These are phyloP conservation scores for Melipona bicolor DNA, from an alignment of 2,888 invertebrate genomes.

Conservation along the genomic window DNA sequence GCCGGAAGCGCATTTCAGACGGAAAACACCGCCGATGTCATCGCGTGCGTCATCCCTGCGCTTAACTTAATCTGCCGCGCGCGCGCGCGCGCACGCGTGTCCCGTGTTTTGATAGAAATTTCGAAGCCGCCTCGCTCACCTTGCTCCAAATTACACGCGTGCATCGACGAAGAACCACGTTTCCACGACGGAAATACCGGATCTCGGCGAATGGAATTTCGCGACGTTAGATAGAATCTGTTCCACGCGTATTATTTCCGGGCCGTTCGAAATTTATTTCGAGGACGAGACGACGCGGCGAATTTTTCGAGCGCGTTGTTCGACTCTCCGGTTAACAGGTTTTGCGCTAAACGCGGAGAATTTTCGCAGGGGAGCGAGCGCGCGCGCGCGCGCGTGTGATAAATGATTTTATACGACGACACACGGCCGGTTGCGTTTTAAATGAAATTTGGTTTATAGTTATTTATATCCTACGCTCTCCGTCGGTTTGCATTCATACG, in stretches of 20 bases:
- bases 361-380: not conserved
- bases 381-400: not conserved
- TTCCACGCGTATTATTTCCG: not conserved
- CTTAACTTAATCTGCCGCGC: constrained; percentile 70
- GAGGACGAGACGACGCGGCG: not conserved
- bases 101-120: constrained; percentile 2
- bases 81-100: not conserved
- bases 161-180: not conserved
- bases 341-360: not conserved
- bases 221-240: not conserved
- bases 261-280: not conserved
- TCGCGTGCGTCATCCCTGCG: constrained; percentile 68
- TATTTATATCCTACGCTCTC: not conserved
- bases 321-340: not conserved
- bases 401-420: not conserved
- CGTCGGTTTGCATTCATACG: not conserved
- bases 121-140: not conserved
- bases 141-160: too few species aligned
- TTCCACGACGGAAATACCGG: not conserved
- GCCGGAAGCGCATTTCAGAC: constrained; percentile 66
- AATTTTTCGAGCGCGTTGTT: not conserved
- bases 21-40: constrained; percentile 64
- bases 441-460: not conserved
- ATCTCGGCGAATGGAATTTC: not conserved
- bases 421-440: not conserved